phyloP scores from a whole-genome alignment of 2,888 invertebrate genomes.

The Gymnoscelis rufifasciata region DNA sequence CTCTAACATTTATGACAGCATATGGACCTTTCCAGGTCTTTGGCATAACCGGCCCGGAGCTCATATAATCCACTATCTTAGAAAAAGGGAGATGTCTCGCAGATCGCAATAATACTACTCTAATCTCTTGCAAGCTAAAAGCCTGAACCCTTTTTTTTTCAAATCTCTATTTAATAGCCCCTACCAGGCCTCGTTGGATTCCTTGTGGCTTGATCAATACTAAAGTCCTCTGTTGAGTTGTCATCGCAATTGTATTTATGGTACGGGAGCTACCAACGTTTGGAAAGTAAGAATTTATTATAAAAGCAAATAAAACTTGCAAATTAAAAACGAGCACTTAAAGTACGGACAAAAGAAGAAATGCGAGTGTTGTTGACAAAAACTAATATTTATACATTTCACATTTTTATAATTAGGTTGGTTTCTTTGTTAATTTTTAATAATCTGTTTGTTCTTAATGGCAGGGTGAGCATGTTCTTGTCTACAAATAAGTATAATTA shows the following conservation, averaged over 20 bases:
- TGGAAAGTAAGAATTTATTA: no score
- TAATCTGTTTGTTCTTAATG: no score
- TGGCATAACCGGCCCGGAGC: neutral
- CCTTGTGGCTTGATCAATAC: neutral
- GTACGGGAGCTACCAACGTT: no score
- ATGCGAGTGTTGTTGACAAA: no score
- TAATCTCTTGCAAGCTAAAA: neutral
- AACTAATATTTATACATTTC: no score
- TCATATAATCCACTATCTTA: neutral
- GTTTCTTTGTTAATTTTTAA: no score
- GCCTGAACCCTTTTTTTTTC: neutral
- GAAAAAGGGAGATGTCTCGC: neutral
- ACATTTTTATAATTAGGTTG: no score
- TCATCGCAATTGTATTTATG: neutral
- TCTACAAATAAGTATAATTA: no score
- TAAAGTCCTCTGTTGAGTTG: neutral
- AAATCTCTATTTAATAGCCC: constrained; percentile 1
- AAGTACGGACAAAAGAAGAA: no score
- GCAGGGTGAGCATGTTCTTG: no score
- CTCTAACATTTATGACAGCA: neutral
- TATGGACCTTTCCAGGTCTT: neutral
- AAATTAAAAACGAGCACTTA: no score
- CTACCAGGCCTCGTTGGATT: neutral
- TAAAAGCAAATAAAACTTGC: no score
- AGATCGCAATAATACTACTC: neutral